Conservation (phyloP, 1,140 invertebrate species). For the Cyclargus thomasi region DNA sequence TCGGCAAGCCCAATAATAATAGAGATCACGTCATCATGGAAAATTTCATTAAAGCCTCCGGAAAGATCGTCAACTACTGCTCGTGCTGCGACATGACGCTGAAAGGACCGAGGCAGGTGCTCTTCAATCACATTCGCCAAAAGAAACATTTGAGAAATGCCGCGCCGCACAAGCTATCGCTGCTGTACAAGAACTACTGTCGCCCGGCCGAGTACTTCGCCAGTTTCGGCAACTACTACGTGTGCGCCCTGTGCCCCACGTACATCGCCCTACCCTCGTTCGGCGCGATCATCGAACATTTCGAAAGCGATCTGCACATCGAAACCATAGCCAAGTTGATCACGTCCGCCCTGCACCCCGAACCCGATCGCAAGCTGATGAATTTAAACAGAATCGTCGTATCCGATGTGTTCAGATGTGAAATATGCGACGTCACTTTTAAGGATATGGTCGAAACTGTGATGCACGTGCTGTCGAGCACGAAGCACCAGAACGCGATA, state of each 20-base stretch:
- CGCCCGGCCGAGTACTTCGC: conserved; percentile 60
- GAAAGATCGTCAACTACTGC: conserved; percentile 61
- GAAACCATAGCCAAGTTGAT: conserved; percentile 54
- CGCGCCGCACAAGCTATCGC: conserved; percentile 49
- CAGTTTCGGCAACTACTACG: conserved; percentile 62
- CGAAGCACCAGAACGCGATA: conserved; percentile 48
- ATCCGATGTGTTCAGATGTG: conserved; percentile 38
- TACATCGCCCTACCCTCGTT: conserved; percentile 56
- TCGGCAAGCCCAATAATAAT: conserved; percentile 52
- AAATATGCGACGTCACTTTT: conserved; percentile 42
- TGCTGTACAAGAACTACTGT: conserved; percentile 59
- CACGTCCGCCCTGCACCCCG: conserved; percentile 42
- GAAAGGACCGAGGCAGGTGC: conserved; percentile 60
- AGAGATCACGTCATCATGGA: conserved; percentile 62
- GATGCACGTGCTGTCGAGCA: conserved; percentile 43
- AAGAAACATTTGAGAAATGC: conserved; percentile 66
- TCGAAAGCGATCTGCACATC: conserved; percentile 52
- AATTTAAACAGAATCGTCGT: conserved; percentile 39
- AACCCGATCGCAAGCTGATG: conserved; percentile 42
- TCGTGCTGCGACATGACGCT: conserved; percentile 62
- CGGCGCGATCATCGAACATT: conserved; percentile 57
- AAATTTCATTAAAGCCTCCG: conserved; percentile 62
- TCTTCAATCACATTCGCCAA: conserved; percentile 68
- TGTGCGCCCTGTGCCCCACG: conserved; percentile 53
- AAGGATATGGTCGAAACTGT: conserved; percentile 37